Evolutionary conservation across 92 coral and sea anemone genomes (phyloP), one percentile per base, ranked within the genome.

Genomic region (Bergia puertoricense): DNA sequence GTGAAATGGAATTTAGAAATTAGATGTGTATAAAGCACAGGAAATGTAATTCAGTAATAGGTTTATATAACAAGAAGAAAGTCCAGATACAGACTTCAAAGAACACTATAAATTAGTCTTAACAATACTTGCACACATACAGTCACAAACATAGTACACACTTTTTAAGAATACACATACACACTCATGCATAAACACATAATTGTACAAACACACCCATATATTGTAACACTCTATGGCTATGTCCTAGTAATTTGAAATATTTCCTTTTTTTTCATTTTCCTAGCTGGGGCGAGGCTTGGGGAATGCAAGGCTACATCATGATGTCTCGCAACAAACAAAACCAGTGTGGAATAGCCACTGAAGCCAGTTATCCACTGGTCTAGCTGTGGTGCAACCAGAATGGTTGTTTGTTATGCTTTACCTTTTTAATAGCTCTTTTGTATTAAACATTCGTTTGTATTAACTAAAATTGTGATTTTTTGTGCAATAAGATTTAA

Each of bases 281-380:
- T 30, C 44, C 44, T 16, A 88, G 98, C 56, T 95, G 96, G 96
- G 98, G 93, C 1, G 37, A 75, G 65, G 8, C 67, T 23, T 95
- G 98, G 98, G 98, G 98, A 4, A 76, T 68, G 54, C 77, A 94
- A 38, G 98, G 98, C 1, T 95, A 95, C 93, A 95, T 95, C 88
- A 90, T 76, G 91, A 95, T 95, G 98, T 85, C 96, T 20, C 91
- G 96, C 30, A 92, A 95, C 94, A 95, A 93, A 71, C 66, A 95
- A 67, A 95, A 95, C 86, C 96, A 93, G 85, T 95, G 98, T 74
- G 98, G 98, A 57, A 95, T 95, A 57, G 98, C 98, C 39, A 83
- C 98, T 1, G 10, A 86, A 40, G 98, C 98, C 39, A 95, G 96
- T 69, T 95, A 95, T 76, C 98, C 98, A 44, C 80, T 95, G 87